Evolutionary conservation across 2,113 vertebrate genomes (phyloP).

Genomic region (Elachura formosa): DNA sequence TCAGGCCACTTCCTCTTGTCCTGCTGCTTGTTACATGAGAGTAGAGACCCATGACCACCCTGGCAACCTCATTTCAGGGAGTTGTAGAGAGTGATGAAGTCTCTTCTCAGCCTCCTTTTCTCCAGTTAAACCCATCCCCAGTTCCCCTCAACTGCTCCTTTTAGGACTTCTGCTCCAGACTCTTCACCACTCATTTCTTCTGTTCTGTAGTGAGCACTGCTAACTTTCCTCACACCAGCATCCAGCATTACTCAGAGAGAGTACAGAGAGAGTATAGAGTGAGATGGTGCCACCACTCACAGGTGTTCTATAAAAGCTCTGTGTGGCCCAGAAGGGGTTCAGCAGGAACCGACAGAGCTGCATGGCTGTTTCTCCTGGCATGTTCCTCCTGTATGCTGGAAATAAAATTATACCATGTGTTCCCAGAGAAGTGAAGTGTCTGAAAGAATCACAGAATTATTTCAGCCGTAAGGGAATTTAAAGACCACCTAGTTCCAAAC

Average conservation of each 20-base stretch:
- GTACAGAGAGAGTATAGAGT: no score
- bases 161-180: background rate
- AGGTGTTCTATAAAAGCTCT: background rate
- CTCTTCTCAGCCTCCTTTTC: background rate
- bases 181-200: background rate
- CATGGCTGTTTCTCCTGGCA: background rate
- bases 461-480: background rate
- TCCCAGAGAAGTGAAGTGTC: background rate
- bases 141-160: background rate
- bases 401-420: background rate
- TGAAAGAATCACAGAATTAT: background rate
- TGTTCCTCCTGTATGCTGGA: background rate
- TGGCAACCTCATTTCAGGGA: background rate
- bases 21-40: rapidly evolving
- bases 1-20: rapidly evolving
- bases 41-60: rapidly evolving
- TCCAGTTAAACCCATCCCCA: background rate
- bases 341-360: background rate
- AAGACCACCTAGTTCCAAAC: background rate
- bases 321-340: background rate
- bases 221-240: background rate
- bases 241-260: background rate
- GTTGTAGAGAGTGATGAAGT: background rate
- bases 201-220: background rate
- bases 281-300: background rate